A percentile compares a stretch with the other conserved stretches of the same genome.
Conservation (phyloP, 2,113 vertebrate species). For the Ailuropoda melanoleuca region DNA sequence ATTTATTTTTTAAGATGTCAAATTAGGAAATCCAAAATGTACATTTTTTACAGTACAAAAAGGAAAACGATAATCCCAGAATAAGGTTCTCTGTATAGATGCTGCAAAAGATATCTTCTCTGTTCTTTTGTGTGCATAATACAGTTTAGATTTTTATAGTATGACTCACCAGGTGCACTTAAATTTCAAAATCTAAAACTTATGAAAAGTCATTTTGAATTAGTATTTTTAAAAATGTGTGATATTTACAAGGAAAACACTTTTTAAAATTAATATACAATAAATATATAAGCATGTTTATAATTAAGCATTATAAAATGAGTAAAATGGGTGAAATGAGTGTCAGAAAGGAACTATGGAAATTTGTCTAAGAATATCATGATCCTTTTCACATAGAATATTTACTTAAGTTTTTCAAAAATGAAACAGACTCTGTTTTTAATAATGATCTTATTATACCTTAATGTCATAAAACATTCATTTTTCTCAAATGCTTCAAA, state of each 20-base stretch:
- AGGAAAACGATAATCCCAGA: not conserved
- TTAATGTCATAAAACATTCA: not conserved
- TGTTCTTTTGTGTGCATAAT: not conserved
- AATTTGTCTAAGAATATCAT: not conserved
- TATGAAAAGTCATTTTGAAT: not conserved
- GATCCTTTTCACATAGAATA: not conserved
- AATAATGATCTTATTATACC: not conserved
- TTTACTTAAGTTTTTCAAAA: not conserved
- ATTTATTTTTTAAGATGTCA: not conserved
- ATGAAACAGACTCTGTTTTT: not conserved
- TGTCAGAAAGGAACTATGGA: not conserved
- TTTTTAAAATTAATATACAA: not conserved
- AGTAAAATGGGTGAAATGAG: not conserved
- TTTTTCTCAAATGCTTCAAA: constrained; percentile 26
- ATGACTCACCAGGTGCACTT: not conserved
- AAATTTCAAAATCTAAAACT: constrained; percentile 12
- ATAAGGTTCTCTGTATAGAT: not conserved
- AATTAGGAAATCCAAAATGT: not conserved
- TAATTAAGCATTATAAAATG: not conserved
- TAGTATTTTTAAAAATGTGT: not conserved
- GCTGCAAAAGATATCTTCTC: not conserved
- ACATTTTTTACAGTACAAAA: not conserved
- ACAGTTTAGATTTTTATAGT: not conserved
- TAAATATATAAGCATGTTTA: not conserved
- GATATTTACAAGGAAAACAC: not conserved